phyloP scores from a whole-genome alignment of 2,888 invertebrate species.

The Nowickia ferox region DNA sequence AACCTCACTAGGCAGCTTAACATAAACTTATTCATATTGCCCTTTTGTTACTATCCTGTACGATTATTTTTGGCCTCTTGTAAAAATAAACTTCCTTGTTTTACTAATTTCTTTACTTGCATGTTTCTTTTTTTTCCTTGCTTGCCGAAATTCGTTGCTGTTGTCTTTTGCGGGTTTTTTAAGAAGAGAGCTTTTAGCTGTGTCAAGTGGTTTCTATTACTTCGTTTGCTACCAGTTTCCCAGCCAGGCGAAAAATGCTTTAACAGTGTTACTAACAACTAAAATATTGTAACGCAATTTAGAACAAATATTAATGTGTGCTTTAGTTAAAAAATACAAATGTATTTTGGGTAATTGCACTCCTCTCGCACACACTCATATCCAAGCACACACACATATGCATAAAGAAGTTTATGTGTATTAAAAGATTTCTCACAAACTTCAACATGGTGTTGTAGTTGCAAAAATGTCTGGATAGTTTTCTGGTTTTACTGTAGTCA shows the following conservation, averaged over 20 bases:
- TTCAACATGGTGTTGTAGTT: neutral
- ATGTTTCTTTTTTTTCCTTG: neutral
- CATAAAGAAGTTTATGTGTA: neutral
- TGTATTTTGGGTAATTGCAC: slow-evolving; percentile 45
- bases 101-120: slow-evolving; percentile 12
- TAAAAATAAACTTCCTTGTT: slow-evolving; percentile 47
- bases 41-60: neutral
- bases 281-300: neutral
- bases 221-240: slow-evolving; percentile 33
- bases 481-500: neutral
- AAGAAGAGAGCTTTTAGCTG: slow-evolving; percentile 45
- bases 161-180: slow-evolving; percentile 44
- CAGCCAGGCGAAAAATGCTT: slow-evolving; percentile 36
- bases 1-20: neutral
- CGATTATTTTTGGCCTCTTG: slow-evolving; percentile 41
- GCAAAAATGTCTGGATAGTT: slow-evolving; percentile 18
- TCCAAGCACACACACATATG: neutral
- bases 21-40: slow-evolving; percentile 41
- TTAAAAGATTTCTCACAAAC: neutral
- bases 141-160: slow-evolving; percentile 6
- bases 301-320: neutral
- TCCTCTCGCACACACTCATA: neutral
- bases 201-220: slow-evolving; percentile 61
- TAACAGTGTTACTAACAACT: neutral
- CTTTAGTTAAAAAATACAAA: neutral